Percentiles rank a stretch among this genome's conserved stretches.
phyloP scores from a whole-genome alignment of 2,113 vertebrate species.

The Atractosteus spatula region DNA sequence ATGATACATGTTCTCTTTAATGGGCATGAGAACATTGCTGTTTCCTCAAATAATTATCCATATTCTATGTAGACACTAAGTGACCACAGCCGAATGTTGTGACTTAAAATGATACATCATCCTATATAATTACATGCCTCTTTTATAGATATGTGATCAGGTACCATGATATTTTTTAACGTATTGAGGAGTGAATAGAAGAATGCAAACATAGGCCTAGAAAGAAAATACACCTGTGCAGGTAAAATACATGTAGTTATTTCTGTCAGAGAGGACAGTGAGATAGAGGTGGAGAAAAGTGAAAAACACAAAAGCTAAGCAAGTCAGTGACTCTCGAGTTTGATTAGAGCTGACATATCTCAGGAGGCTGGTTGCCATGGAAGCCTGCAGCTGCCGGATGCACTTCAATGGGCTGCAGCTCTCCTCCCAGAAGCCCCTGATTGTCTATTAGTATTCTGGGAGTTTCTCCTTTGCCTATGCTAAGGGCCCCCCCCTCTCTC shows the following conservation, averaged over 20 bases:
- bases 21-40: too few species aligned
- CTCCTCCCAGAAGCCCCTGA: constrained; percentile 23
- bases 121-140: too few species aligned
- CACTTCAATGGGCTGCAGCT: constrained; percentile 30
- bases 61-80: too few species aligned
- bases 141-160: too few species aligned
- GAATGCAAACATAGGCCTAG: background rate
- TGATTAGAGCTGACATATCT: constrained; percentile 62
- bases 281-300: constrained; percentile 5
- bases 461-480: constrained; percentile 28
- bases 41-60: too few species aligned
- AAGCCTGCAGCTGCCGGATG: constrained; percentile 35
- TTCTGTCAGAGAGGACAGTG: background rate
- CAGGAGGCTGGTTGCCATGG: constrained; percentile 48
- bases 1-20: too few species aligned
- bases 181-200: background rate
- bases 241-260: background rate
- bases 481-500: background rate
- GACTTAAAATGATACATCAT: too few species aligned
- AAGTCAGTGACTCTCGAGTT: constrained; percentile 36
- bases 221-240: background rate
- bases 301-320: constrained; percentile 9
- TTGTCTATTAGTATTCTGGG: constrained; percentile 47
- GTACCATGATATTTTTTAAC: too few species aligned
- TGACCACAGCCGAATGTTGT: too few species aligned